Evolutionary conservation across 53 echinoderm and acorn worm species (phyloP), one percentile per base, ranked within the genome.

Genomic region (Glandiceps talaboti): DNA sequence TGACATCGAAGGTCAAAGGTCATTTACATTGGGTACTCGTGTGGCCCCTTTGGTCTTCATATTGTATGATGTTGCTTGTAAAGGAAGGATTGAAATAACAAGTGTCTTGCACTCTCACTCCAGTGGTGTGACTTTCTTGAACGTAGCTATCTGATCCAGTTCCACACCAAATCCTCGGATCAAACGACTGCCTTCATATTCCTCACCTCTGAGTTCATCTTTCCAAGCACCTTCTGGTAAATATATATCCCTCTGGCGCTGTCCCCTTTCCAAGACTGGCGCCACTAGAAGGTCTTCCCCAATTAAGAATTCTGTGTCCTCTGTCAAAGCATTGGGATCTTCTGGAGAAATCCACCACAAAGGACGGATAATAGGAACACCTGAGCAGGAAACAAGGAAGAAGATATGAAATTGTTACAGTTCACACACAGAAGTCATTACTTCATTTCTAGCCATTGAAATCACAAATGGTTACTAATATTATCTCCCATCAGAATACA

Each of bases 271-370:
- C 33, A 93, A 29, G 45, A 93, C 76, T 6, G 93, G 93, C 0
- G 93, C 93, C 32, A 93, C 93, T 26, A 93, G 79, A 73, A 90
- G 76, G 20, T 33, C 28, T 31, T 90, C 84, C 0, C 93, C 93
- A 25, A 93, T 88, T 10, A 93, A 88, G 79, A 90, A 93, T 82
- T 93, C 86, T 0, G 90, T 85, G 45, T 90, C 90, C 27, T 85
- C 81, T 31, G 72, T 76, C 27, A 82, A 88, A 26, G 90, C 90
- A 1, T 31, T 73, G 26, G 74, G 30, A 32, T 93, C 86, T 28
- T 84, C 31, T 0, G 93, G 90, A 29, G 88, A 87, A 1, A 93
- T 85, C 93, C 93, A 93, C 93, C 93, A 93, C 10, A 93, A 78
- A 0, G 93, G 93, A 27, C 93, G 72, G 82, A 93, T 93, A 76